Conservation (phyloP, 2,113 vertebrate genomes). For the Sturnira hondurensis region DNA sequence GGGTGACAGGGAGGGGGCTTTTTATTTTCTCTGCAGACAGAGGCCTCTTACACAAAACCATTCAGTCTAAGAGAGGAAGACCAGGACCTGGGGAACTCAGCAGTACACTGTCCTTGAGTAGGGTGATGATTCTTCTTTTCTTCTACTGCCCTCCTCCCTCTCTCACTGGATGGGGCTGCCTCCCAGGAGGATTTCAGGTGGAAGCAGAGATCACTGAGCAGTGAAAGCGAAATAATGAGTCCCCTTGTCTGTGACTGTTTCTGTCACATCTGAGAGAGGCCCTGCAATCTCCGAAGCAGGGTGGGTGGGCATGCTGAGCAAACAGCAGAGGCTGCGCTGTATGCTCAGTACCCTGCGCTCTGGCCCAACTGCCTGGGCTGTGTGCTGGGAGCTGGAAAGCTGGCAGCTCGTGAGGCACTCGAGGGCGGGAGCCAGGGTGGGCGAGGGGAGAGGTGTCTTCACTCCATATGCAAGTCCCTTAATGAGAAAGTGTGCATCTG, state of each 20-base stretch:
- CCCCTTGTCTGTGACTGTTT: constrained; percentile 48
- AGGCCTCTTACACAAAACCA: not conserved
- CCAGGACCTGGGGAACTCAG: not conserved
- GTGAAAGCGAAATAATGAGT: constrained; percentile 59
- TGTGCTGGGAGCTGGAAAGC: not conserved
- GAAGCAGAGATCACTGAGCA: constrained; percentile 49
- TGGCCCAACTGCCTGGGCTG: not conserved
- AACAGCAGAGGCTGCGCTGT: rapidly evolving
- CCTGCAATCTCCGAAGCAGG: not conserved
- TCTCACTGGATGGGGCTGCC: not conserved
- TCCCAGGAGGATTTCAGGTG: not conserved
- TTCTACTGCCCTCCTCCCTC: not conserved
- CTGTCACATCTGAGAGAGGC: constrained; percentile 25
- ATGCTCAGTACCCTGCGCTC: not conserved
- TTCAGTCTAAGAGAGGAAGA: not conserved
- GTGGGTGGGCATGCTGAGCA: not conserved
- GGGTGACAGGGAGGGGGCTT: not conserved
- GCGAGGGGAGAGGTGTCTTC: constrained; percentile 53
- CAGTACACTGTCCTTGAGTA: not conserved
- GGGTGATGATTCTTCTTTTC: not conserved
- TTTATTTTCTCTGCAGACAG: not conserved
- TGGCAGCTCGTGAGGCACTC: not conserved
- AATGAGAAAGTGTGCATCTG: constrained; percentile 69
- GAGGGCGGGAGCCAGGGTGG: not conserved
- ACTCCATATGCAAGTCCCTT: constrained; percentile 66